Evolutionary conservation across 2,113 vertebrate species (phyloP).

Genomic region (Mungos mungo): DNA sequence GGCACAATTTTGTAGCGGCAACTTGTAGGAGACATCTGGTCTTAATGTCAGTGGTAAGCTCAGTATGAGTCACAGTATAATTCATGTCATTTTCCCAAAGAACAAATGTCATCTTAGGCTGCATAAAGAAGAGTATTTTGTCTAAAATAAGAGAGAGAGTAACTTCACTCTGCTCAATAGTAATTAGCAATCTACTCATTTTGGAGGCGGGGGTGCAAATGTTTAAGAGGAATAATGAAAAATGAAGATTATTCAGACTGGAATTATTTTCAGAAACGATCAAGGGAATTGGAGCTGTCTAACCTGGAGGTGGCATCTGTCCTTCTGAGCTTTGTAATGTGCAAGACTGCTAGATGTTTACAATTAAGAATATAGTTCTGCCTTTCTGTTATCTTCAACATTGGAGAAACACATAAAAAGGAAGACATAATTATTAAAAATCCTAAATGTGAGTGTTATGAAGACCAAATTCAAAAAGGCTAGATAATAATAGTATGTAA

Average conservation of each 20-base stretch:
- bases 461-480: neutral
- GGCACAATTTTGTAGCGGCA: neutral
- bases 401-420: neutral
- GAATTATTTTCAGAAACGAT: slow-evolving; percentile 27
- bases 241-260: neutral
- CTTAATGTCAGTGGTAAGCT: slow-evolving; percentile 60
- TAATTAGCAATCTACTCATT: slow-evolving; percentile 56
- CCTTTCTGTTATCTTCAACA: neutral
- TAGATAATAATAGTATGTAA: neutral
- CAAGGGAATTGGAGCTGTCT: neutral
- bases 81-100: slow-evolving; percentile 53
- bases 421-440: neutral
- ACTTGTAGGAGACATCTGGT: slow-evolving; percentile 58
- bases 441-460: neutral
- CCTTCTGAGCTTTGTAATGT: neutral
- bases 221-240: slow-evolving; percentile 27
- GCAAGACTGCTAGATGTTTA: neutral
- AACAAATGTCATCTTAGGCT: slow-evolving; percentile 43
- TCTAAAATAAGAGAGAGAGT: slow-evolving; percentile 40
- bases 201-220: neutral
- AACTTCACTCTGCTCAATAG: slow-evolving; percentile 26
- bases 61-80: slow-evolving; percentile 54
- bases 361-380: neutral
- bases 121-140: slow-evolving; percentile 9
- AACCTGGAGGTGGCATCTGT: neutral